Percentiles rank a stretch among this genome's conserved stretches.
These are phyloP conservation scores for Scartelaos histophorus DNA, from an alignment of 2,113 vertebrate species.

Conservation along the genomic window DNA sequence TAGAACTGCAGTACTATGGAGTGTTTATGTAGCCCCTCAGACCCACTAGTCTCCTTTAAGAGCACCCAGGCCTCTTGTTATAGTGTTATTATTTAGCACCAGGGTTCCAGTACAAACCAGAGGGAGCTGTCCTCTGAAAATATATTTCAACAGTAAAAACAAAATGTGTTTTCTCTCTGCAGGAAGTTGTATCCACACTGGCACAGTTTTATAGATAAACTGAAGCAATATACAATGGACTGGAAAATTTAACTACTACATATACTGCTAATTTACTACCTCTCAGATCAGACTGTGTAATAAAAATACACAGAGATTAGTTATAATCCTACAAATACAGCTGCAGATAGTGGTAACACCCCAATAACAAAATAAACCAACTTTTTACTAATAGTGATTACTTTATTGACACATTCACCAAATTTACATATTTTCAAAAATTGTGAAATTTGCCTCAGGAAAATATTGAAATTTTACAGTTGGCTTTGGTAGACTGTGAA, in stretches of 20 bases:
- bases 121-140: not conserved
- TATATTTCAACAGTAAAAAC: not conserved
- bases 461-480: too few relatives aligned
- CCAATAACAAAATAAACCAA: too few relatives aligned
- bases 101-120: not conserved
- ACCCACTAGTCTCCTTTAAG: not conserved
- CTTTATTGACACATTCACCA: too few relatives aligned
- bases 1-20: not conserved
- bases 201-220: not conserved
- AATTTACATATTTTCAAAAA: too few relatives aligned
- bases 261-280: too few relatives aligned
- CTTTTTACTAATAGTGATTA: too few relatives aligned
- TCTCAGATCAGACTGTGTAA: too few relatives aligned
- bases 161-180: slow-evolving; percentile 2
- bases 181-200: not conserved
- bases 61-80: slow-evolving; percentile 1
- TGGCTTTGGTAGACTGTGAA: too few relatives aligned
- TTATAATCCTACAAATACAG: too few relatives aligned
- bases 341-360: too few relatives aligned
- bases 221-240: not conserved
- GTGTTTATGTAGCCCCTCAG: not conserved
- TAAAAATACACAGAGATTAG: too few relatives aligned
- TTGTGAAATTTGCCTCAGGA: too few relatives aligned
- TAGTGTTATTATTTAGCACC: slow-evolving; percentile 3
- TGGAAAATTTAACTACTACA: not conserved